Conservation (phyloP, 64 coral and sea anemone species). For the Pocillopora damicornis region DNA sequence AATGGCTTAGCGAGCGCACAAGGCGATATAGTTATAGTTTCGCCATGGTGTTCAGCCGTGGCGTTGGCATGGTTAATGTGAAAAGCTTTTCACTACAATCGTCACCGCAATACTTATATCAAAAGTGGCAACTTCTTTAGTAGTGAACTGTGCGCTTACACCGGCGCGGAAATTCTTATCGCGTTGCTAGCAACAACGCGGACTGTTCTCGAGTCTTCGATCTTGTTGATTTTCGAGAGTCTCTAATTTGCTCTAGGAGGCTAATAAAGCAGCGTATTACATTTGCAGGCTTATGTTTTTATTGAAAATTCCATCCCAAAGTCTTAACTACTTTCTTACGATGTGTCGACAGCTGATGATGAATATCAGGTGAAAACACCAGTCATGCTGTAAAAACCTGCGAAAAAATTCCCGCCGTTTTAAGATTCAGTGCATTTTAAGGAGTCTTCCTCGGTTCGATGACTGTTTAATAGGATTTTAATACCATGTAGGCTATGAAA, state of each 20-base stretch:
- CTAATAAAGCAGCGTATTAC: background rate
- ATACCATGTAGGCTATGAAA: background rate
- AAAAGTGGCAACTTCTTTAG: background rate
- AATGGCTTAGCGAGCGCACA: conserved; percentile 13
- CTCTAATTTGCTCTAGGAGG: background rate
- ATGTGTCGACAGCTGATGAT: background rate
- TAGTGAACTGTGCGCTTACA: background rate
- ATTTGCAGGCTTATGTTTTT: background rate
- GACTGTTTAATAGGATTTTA: background rate
- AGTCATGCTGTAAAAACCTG: background rate
- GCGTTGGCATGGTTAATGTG: background rate
- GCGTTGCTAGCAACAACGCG: conserved; percentile 4
- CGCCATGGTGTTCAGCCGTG: background rate
- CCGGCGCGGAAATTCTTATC: background rate
- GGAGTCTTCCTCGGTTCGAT: background rate
- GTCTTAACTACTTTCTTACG: background rate
- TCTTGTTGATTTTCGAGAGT: conserved; percentile 2
- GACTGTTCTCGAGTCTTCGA: conserved; percentile 22
- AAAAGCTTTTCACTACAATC: background rate
- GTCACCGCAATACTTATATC: conserved; percentile 42
- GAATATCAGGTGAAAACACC: background rate
- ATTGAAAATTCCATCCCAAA: conserved; percentile 20
- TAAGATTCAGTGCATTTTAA: background rate
- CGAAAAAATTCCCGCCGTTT: background rate
- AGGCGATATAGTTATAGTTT: conserved; percentile 33